Base-by-base conservation (phyloP, 1,140 invertebrate genomes). In the Thereuonema tuberculata region DNA sequence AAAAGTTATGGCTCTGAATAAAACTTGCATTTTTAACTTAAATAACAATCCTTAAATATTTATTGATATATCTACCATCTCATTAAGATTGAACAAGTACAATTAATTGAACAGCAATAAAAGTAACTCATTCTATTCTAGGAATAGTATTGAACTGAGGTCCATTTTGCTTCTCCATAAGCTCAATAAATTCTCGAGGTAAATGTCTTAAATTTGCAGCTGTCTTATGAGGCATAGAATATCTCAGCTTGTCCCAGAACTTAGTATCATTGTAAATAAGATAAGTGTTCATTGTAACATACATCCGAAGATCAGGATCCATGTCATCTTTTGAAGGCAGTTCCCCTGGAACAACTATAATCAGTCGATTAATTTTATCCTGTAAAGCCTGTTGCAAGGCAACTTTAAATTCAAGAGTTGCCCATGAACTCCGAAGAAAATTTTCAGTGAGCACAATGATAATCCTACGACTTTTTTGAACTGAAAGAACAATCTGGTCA, bases 361-460 rank as follows among this genome's bases (percentile, higher is more conserved):
- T 88, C 62, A 93, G 80, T 69, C 84, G 82, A 69, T 86, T 82
- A 21, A 70, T 63, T 9, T 62, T 80, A 69, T 86, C 84, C 74
- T 89, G 89, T 54, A 94, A 81, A 58, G 89, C 86, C 72, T 93
- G 88, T 69, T 89, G 86, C 17, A 94, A 78, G 1, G 92, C 90
- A 50, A 84, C 84, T 74, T 92, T 92, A 71, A 94, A 92, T 74
- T 95, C 92, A 69, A 91, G 92, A 56, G 89, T 81, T 65, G 87
- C 85, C 92, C 92, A 95, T 75, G 94, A 90, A 74, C 89, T 90
- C 72, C 89, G 84, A 21, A 96, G 80, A 75, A 94, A 96, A 76
- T 92, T 91, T 71, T 89, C 89, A 1, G 89, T 91, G 26, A 97
- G 71, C 29, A 96, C 84, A 64, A 96, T 80, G 49, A 96, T 87